Evolutionary conservation across 2,888 invertebrate genomes (phyloP).

Genomic region (Gastrophysa polygoni): DNA sequence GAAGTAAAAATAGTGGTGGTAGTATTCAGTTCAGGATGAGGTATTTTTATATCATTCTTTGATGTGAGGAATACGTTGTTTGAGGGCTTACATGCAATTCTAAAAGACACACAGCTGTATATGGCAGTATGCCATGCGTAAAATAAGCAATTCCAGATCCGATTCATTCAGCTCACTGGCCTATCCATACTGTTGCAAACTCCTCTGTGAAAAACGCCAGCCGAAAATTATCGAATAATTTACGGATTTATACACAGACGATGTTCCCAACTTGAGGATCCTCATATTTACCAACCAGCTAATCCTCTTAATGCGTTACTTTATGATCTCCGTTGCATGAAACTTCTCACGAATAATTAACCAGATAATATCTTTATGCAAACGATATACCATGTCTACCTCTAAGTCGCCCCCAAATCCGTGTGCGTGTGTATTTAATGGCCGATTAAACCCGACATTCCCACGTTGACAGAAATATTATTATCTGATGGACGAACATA

Average conservation of each 20-base stretch:
- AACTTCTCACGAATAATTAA: constrained; percentile 19
- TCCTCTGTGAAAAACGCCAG: background rate
- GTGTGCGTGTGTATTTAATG: constrained; percentile 16
- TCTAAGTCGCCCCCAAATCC: constrained; percentile 27
- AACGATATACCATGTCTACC: constrained; percentile 9
- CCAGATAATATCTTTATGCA: constrained; percentile 16
- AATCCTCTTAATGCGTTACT: background rate
- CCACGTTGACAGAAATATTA: background rate
- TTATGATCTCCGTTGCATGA: background rate
- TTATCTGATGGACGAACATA: no score
- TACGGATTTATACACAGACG: background rate
- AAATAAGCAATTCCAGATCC: no score
- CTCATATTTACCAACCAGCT: background rate
- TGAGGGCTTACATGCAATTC: no score
- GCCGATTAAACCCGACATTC: constrained; percentile 18
- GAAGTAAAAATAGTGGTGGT: no score
- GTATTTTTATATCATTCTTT: no score
- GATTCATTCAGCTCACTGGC: no score
- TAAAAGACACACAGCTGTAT: no score
- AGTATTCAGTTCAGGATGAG: no score
- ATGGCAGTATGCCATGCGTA: no score
- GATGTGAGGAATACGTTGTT: no score
- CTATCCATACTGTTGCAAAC: no score
- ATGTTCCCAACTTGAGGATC: background rate
- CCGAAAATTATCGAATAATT: background rate